Evolutionary conservation across 2,888 invertebrate genomes (phyloP), one percentile per base, ranked within the genome.

Genomic region (Lasioglossum morio): DNA sequence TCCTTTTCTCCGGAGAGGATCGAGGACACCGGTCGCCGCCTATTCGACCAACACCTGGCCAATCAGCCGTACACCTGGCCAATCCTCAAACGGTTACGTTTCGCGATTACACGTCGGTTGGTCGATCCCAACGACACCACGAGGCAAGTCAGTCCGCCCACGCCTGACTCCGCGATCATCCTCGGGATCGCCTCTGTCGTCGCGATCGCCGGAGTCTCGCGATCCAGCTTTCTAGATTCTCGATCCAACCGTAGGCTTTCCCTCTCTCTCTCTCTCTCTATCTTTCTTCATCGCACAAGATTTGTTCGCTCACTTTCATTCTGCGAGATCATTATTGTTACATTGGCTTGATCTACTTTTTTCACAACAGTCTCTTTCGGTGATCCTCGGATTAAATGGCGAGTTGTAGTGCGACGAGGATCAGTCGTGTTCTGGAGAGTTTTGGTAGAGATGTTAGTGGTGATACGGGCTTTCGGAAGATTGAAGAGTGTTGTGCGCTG

Each of bases 111-210:
- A 30, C 83, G 63, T 70, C 82, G 91, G 87, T 90, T 90, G 91
- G 91, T 84, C 86, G 86, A 86, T 83, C 79, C 82, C 81, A 37
- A 40, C 5, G 72, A 43, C 60, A 77, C 76, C 87, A 77, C 82
- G 77, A 74, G 72, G 81, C 66, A 78, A 70, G 72, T 43, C 85
- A 90, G 87, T 90, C 90, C 91, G 91, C 90, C 91, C 91, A 88
- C 86, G 83, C 86, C 69, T 10, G 40, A 69, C 69, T 37, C 4
- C 30, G 12, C 83, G 79, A 83, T 84, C 85, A 73, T 83, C 86
- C 77, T 88, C 90, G 88, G 53, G 53, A 53, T 53, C 53, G 53
- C 53, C 81, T 83, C 86, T 86, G 83, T 83, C 85, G 27, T 30
- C 27, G 30, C 3, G 82, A 77, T 69, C 66, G 81, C 83, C 84